Base-by-base conservation (phyloP, 2,113 vertebrate species). In the Ictalurus furcatus region DNA sequence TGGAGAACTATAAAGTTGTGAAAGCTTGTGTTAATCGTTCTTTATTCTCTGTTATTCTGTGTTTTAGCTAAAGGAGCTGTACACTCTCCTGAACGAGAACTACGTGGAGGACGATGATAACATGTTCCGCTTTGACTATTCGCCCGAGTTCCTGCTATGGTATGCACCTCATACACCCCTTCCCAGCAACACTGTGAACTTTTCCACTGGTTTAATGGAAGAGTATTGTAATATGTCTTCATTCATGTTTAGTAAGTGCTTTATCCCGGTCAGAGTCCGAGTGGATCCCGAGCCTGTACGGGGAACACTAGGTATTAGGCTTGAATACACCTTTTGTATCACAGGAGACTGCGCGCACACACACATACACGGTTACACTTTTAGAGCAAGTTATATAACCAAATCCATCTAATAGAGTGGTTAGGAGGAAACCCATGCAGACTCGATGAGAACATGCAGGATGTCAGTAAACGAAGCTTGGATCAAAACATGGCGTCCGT, bases 101-200 rank as follows among this genome's bases (percentile, higher is more conserved):
- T 99, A 99, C 0, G 98, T 99, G 92, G 98, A 99, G 92, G 98
- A 99, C 4, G 98, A 99, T 0, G 98, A 99, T 95, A 99, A 99
- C 95, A 99, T 99, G 98, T 99, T 99, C 95, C 97, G 98, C 5
- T 99, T 99, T 88, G 98, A 99, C 94, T 99, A 99, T 93, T 99
- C 98, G 0, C 98, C 98, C 0, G 98, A 99, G 90, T 99, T 99
- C 92, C 96, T 99, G 87, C 95, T 99, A 88, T 99, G 98, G 98
- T 99, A 95, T 96, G 95, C 94, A 28, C n/a, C 63, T 67, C 23
- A 1, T 58, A 3, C n/a, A 54, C 6, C 25, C 9, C 14, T 37
- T 82, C 37, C 34, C 11, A 14, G 14, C 16, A 61, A 12, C 54
- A 34, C 6, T 76, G 69, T 30, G 40, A 28, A 13, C 4, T n/a